phyloP scores from a whole-genome alignment of 2,113 vertebrate species.

The Nothoprocta pentlandii region DNA sequence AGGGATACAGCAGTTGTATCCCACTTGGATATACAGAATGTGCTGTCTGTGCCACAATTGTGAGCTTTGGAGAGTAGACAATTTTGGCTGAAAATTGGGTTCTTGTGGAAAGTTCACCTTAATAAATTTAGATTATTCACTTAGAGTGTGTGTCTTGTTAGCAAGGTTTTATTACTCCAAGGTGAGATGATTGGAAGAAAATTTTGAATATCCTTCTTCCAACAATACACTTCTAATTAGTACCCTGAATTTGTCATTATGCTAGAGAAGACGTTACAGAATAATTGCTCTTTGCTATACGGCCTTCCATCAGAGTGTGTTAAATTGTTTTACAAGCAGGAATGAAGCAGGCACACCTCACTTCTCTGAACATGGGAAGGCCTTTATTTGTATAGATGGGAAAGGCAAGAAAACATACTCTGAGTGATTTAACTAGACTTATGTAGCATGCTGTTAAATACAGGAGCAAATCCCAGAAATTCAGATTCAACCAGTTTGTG shows the following conservation, averaged over 20 bases:
- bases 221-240: not conserved
- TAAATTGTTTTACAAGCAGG: not conserved
- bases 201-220: not conserved
- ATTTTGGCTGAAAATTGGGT: not conserved
- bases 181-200: not conserved
- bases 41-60: not conserved
- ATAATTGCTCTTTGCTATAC: not conserved
- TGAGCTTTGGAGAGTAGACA: not conserved
- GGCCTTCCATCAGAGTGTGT: not conserved
- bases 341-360: not conserved
- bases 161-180: not conserved
- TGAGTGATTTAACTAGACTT: not conserved
- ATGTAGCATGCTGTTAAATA: not conserved
- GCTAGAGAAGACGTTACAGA: not conserved
- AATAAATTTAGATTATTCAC: not conserved
- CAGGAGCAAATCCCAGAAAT: not conserved
- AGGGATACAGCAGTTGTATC: not conserved
- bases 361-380: not conserved
- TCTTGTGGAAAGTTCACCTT: not conserved
- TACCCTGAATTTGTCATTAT: not conserved
- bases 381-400: not conserved
- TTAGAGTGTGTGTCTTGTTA: not conserved
- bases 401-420: rapidly evolving
- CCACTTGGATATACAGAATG: not conserved
- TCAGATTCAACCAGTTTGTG: not conserved